phyloP scores from a whole-genome alignment of 2,113 vertebrate genomes.

The Willisornis vidua region DNA sequence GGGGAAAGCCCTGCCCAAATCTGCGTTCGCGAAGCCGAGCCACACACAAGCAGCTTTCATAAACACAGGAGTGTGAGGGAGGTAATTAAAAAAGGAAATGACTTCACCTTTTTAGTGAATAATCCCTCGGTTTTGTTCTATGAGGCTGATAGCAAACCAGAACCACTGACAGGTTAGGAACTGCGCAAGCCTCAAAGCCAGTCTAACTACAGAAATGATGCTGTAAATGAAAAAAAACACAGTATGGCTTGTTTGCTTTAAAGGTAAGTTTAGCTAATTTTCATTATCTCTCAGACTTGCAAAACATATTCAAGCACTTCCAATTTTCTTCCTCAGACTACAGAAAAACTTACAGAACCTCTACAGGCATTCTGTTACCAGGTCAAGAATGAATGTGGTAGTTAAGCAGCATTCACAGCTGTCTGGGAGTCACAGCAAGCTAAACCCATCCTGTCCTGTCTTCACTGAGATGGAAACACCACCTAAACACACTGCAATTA shows the following conservation, averaged over 20 bases:
- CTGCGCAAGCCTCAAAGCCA: slow-evolving; percentile 19
- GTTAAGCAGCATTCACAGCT: neutral
- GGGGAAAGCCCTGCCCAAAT: too few relatives aligned
- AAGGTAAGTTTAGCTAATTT: neutral
- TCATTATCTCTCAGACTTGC: neutral
- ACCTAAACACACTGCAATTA: neutral
- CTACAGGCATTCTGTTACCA: neutral
- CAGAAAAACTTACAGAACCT: neutral
- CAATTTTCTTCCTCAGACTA: neutral
- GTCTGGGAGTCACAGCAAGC: neutral
- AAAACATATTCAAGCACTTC: neutral
- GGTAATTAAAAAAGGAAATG: neutral
- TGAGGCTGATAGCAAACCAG: slow-evolving; percentile 65
- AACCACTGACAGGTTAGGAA: slow-evolving; percentile 38
- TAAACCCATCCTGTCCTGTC: neutral
- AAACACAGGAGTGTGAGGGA: neutral
- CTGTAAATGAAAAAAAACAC: neutral
- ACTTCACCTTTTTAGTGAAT: slow-evolving; percentile 30
- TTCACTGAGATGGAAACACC: neutral
- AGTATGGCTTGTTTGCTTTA: fast-evolving
- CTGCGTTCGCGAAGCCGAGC: too few relatives aligned
- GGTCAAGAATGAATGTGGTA: neutral
- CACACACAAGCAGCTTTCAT: neutral
- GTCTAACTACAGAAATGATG: fast-evolving
- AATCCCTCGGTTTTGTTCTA: slow-evolving; percentile 4